Evolutionary conservation across 2,888 invertebrate species (phyloP).

Genomic region (Pelosia muscerda): DNA sequence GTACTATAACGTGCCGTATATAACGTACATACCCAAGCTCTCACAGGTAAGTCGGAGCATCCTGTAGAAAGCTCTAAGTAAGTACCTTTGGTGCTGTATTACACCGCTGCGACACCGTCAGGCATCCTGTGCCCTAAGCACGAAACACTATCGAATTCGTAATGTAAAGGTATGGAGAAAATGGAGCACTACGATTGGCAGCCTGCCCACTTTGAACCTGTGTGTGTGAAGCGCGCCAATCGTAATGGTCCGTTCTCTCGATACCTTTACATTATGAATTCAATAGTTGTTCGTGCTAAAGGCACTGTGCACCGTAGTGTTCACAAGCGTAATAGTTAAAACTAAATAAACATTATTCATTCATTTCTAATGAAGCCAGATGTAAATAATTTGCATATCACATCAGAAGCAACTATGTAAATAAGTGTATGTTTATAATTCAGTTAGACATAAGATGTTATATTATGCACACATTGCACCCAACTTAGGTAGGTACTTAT

Average conservation of each 20-base stretch:
- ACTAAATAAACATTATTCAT: slow-evolving; percentile 45
- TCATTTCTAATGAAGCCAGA: slow-evolving; percentile 24
- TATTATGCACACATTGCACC: not conserved
- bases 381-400: slow-evolving; percentile 23
- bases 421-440: slow-evolving; percentile 18
- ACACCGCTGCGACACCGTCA: slow-evolving; percentile 36
- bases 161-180: too few relatives aligned
- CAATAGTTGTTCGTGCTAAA: too few relatives aligned
- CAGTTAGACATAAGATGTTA: slow-evolving; percentile 1
- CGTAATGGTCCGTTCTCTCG: too few relatives aligned
- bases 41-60: slow-evolving; percentile 76
- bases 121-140: too few relatives aligned
- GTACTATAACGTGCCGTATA: slow-evolving; percentile 77
- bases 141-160: too few relatives aligned
- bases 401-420: slow-evolving; percentile 27
- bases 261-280: too few relatives aligned
- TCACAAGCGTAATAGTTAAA: slow-evolving; percentile 36
- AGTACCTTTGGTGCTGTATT: slow-evolving; percentile 40
- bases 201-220: too few relatives aligned
- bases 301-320: slow-evolving; percentile 15
- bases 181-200: too few relatives aligned
- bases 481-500: too few relatives aligned
- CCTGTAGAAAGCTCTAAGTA: slow-evolving; percentile 47
- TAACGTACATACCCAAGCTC: slow-evolving; percentile 77
- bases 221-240: too few relatives aligned